Evolutionary conservation across 2,113 vertebrate genomes (phyloP), one percentile per base, ranked within the genome.

Genomic region (Hemiscyllium ocellatum): DNA sequence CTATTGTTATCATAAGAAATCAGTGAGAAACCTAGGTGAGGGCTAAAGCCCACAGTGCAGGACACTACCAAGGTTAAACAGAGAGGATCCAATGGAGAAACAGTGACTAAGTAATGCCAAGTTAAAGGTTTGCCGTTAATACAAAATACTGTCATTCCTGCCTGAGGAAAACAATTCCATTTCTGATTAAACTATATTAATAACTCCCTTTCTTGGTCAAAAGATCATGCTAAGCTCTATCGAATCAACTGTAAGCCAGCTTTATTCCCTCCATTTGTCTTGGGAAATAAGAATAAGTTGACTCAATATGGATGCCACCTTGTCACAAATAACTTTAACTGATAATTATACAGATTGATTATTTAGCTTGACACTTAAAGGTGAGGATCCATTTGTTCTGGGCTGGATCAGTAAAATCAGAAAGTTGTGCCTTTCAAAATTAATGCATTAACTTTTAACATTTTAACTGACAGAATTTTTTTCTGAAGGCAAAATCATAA

Each of bases 1-100:
- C 50, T 12, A 33, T 95, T 52, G 37, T 37, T 66, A 37, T 33
- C 33, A 33, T 93, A 19, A 65, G 19, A 93, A 61, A 19, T 66
- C n/a, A 93, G 89, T 66, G 89, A 66, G 89, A 66, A 93, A 37
- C 89, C 89, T 93, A 37, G 89, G 89, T 91, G 61, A 66, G 89
- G 89, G 61, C 19, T 2, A 93, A 93, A 66, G 61, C 89, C 89
- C 89, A 61, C 37, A 68, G 89, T 93, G 89, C 89, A 66, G 89
- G 89, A 93, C 89, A 93, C 89, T 66, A 65, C 89, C 61, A 66
- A 93, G 89, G 89, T 66, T 93, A 17, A 93, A 33, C 20, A 93
- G n/a, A 33, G 89, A 0, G 66, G 61, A n/a, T 65, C 65, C 61
- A 37, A 93, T 66, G 19, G 66, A 37, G 33, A n/a, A 37, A 2